Conservation (phyloP, 2,888 invertebrate genomes). For the Megastigmus dorsalis region DNA sequence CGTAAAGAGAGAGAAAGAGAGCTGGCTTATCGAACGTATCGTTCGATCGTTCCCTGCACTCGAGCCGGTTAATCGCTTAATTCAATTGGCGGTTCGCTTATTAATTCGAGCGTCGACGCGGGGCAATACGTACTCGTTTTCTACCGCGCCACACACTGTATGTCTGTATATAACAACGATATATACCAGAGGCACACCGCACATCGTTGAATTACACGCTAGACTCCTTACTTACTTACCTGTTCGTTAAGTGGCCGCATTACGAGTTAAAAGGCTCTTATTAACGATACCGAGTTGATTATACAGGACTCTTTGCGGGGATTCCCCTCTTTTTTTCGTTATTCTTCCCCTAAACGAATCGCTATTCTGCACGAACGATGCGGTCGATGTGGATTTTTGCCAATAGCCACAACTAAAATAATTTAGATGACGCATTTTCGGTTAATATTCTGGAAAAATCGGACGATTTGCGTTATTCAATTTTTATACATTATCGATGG, state of each 20-base stretch:
- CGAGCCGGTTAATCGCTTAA: slow-evolving; percentile 36
- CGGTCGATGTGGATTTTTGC: neutral
- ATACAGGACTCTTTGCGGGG: too few species aligned
- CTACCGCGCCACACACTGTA: too few species aligned
- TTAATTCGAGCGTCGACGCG: slow-evolving; percentile 34
- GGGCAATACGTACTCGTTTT: neutral
- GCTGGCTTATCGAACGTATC: neutral
- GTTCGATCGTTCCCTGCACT: neutral
- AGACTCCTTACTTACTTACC: slow-evolving; percentile 21
- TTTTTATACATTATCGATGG: too few species aligned
- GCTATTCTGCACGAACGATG: too few species aligned
- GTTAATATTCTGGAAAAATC: too few species aligned
- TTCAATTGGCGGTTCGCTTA: slow-evolving; percentile 42
- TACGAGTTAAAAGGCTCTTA: slow-evolving; percentile 39
- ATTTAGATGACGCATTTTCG: too few species aligned
- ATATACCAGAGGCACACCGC: neutral
- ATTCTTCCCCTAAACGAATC: too few species aligned
- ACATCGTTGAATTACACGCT: slow-evolving; percentile 37
- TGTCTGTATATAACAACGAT: neutral
- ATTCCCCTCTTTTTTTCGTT: too few species aligned
- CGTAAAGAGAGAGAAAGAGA: too few species aligned
- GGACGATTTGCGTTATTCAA: too few species aligned
- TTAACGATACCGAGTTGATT: slow-evolving; percentile 42
- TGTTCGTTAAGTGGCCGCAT: slow-evolving; percentile 42
- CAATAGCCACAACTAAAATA: too few species aligned